These are phyloP conservation scores for Nymphalis c-album DNA, from an alignment of 2,888 invertebrate genomes.

Conservation along the genomic window DNA sequence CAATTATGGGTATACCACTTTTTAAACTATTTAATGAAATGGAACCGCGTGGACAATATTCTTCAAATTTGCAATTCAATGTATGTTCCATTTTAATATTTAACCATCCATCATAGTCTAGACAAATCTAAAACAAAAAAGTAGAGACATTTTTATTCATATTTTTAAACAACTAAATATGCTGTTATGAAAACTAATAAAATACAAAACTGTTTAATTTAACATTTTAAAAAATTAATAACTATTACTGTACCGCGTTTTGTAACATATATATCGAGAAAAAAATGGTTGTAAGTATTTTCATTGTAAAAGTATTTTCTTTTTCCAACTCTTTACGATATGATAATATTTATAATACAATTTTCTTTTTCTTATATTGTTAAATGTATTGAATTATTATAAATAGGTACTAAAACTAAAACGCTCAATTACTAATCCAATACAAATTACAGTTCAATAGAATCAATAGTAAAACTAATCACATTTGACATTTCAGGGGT, in stretches of 20 bases:
- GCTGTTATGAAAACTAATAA: too few relatives aligned
- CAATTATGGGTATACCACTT: constrained; percentile 82
- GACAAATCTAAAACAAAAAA: constrained; percentile 56
- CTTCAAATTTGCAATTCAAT: constrained; percentile 77
- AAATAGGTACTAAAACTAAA: too few relatives aligned
- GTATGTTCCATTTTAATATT: constrained; percentile 87
- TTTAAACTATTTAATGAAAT: constrained; percentile 86
- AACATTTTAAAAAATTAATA: neutral
- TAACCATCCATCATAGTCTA: constrained; percentile 89
- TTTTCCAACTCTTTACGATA: neutral
- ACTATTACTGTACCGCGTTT: constrained; percentile 1
- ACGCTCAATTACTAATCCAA: too few relatives aligned
- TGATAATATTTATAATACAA: neutral
- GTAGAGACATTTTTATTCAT: too few relatives aligned
- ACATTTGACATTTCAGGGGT: too few relatives aligned
- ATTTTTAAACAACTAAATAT: too few relatives aligned
- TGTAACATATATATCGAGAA: neutral
- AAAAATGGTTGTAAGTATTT: neutral
- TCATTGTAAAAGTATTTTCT: neutral
- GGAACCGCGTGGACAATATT: constrained; percentile 85
- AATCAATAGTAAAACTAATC: too few relatives aligned
- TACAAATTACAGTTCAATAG: too few relatives aligned
- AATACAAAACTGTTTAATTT: neutral
- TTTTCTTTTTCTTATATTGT: neutral
- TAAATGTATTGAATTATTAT: neutral